These are phyloP conservation scores for Scaeva pyrastri DNA, from an alignment of 2,888 invertebrate genomes.

Conservation along the genomic window DNA sequence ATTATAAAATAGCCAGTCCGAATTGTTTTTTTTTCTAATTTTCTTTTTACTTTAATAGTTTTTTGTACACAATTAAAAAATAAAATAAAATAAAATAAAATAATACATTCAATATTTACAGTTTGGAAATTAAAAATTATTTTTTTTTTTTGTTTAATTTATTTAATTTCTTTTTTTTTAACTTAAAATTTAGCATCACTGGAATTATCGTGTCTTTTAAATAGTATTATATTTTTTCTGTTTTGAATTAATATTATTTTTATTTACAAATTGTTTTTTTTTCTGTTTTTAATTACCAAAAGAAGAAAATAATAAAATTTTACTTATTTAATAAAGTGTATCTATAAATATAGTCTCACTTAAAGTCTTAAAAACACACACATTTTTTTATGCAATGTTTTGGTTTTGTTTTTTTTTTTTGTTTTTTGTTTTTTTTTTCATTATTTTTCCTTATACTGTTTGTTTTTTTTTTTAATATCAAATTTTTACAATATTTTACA, in stretches of 20 bases:
- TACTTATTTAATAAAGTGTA: slow-evolving; percentile 63
- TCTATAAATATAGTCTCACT: slow-evolving; percentile 68
- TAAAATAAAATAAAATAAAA: slow-evolving; percentile 34
- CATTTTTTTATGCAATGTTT: slow-evolving; percentile 26
- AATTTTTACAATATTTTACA: slow-evolving; percentile 72
- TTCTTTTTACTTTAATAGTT: slow-evolving; percentile 46
- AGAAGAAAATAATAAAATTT: slow-evolving; percentile 43
- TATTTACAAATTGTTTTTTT: slow-evolving; percentile 43
- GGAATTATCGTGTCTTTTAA: slow-evolving; percentile 76
- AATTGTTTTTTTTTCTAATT: slow-evolving; percentile 23
- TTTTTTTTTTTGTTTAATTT: slow-evolving; percentile 9
- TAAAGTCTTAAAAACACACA: slow-evolving; percentile 55
- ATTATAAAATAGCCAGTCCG: slow-evolving; percentile 51
- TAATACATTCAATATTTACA: slow-evolving; percentile 71
- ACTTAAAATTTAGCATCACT: slow-evolving; percentile 78
- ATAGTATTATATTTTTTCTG: slow-evolving; percentile 46
- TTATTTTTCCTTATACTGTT: slow-evolving; percentile 7
- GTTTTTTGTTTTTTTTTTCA: slow-evolving; percentile 51
- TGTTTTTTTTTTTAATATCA: slow-evolving; percentile 50
- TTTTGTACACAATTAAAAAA: slow-evolving; percentile 41
- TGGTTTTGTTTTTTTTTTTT: slow-evolving; percentile 48
- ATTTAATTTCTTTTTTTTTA: slow-evolving; percentile 47
- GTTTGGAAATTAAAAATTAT: slow-evolving; percentile 15
- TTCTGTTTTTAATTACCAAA: slow-evolving; percentile 59
- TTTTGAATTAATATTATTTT: slow-evolving; percentile 41